Evolutionary conservation across 1,140 invertebrate species (phyloP).

Genomic region (Drosophila simulans): DNA sequence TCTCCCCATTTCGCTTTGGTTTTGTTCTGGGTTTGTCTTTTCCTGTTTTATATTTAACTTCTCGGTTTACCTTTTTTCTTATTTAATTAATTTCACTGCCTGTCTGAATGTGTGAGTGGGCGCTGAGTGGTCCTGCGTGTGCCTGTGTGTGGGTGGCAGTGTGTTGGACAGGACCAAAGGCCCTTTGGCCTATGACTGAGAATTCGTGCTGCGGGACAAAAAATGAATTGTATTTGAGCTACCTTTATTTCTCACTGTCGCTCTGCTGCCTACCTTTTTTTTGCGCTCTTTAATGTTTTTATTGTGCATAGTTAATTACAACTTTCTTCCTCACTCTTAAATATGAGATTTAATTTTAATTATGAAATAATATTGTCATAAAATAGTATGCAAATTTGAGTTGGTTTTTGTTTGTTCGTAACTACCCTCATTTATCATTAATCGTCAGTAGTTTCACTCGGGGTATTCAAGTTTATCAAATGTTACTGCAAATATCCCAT

Average conservation of each 20-base stretch:
- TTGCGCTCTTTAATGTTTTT: not conserved
- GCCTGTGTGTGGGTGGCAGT: not conserved
- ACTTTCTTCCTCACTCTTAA: constrained; percentile 2
- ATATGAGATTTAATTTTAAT: constrained; percentile 40
- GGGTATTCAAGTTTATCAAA: constrained; percentile 52
- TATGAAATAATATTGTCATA: constrained; percentile 55
- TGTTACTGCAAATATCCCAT: constrained; percentile 49
- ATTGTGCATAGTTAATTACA: constrained; percentile 33
- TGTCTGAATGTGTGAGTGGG: constrained; percentile 17
- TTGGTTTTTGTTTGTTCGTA: not conserved
- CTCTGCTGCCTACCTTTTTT: not conserved
- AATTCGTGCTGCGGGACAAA: constrained; percentile 62
- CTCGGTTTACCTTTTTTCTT: constrained; percentile 82
- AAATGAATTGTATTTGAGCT: constrained; percentile 31
- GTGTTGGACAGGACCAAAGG: constrained; percentile 46
- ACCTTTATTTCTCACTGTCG: constrained; percentile 17
- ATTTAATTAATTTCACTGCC: constrained; percentile 77
- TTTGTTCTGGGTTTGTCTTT: constrained; percentile 70
- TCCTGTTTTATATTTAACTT: constrained; percentile 81
- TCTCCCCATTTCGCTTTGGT: constrained; percentile 15
- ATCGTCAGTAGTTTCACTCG: constrained; percentile 42
- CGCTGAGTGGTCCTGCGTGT: constrained; percentile 9
- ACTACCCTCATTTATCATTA: constrained; percentile 27
- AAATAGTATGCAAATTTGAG: constrained; percentile 38
- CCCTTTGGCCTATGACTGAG: constrained; percentile 61